A percentile compares a stretch with the other conserved stretches of the same genome.
These are phyloP conservation scores for Nesoenas mayeri DNA, from an alignment of 2,113 vertebrate genomes.

Conservation along the genomic window DNA sequence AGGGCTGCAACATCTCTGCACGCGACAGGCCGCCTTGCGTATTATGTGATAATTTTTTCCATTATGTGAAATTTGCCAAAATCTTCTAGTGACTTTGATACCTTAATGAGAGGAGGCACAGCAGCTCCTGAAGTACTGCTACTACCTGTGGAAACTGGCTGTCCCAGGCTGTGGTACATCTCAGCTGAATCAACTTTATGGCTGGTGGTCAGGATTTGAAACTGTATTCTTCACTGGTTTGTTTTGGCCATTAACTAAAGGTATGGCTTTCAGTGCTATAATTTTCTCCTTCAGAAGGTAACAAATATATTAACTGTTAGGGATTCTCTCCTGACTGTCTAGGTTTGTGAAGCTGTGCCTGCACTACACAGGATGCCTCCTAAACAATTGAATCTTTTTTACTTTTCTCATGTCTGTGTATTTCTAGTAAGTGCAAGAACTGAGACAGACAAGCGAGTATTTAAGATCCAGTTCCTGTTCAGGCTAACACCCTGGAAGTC, in stretches of 20 bases:
- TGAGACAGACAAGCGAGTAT: not conserved
- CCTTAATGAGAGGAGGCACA: not conserved
- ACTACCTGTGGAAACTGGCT: not conserved
- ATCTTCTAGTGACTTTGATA: not conserved
- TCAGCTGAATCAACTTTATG: not conserved
- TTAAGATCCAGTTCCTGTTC: not conserved
- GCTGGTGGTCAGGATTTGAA: not conserved
- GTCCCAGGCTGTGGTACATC: not conserved
- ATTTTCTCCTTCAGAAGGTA: not conserved
- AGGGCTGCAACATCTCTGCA: not conserved
- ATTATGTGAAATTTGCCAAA: not conserved
- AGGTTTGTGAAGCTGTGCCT: not conserved
- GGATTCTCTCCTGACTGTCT: not conserved
- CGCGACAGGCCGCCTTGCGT: not conserved
- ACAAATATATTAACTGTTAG: not conserved
- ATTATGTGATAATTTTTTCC: not conserved
- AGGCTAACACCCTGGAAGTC: not conserved
- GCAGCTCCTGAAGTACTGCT: not conserved
- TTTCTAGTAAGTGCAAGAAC: not conserved
- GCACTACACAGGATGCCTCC: not conserved
- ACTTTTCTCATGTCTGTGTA: not conserved
- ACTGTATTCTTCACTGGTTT: not conserved
- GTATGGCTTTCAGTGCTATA: not conserved
- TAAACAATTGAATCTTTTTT: not conserved
- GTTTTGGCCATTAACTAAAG: not conserved